Evolutionary conservation across 1,140 invertebrate genomes (phyloP).

Genomic region (Aphelinus atriplicis): DNA sequence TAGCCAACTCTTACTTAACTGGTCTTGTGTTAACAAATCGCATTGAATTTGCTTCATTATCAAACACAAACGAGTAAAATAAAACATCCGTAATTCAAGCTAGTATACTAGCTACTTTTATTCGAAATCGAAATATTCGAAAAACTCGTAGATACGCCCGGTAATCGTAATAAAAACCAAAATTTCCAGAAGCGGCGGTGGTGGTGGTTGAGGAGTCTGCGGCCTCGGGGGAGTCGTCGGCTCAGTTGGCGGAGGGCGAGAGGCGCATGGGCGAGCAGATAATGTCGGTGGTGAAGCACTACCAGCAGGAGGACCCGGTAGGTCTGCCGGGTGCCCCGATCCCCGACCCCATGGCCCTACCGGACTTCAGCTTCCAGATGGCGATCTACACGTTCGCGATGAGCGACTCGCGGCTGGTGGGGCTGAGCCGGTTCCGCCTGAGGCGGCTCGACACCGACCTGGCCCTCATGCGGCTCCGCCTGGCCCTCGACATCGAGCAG

Average conservation of each 20-base stretch:
- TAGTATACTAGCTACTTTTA: no score
- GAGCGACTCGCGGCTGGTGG: conserved; percentile 75
- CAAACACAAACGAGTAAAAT: no score
- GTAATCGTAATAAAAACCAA: no score
- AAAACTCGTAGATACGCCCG: no score
- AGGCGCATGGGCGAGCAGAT: conserved; percentile 77
- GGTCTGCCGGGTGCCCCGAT: conserved; percentile 80
- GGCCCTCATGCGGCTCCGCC: conserved; percentile 74
- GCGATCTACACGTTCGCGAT: conserved; percentile 76
- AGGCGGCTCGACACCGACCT: conserved; percentile 81
- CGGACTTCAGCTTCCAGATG: conserved; percentile 73
- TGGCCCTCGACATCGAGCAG: conserved; percentile 73
- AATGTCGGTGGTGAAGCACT: conserved; percentile 79
- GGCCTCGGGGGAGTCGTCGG: not conserved
- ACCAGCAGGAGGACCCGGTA: conserved; percentile 80
- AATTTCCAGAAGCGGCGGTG: no score
- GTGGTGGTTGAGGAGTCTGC: no score
- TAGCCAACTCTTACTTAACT: no score
- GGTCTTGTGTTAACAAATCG: no score
- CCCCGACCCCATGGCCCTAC: conserved; percentile 82
- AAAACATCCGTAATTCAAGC: no score
- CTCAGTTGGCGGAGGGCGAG: conserved; percentile 66
- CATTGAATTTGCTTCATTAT: no score
- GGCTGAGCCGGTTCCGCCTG: conserved; percentile 77
- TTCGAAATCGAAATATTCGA: no score